Evolutionary conservation across 2,113 vertebrate genomes (phyloP), one percentile per base, ranked within the genome.

Genomic region (Oxyura jamaicensis): DNA sequence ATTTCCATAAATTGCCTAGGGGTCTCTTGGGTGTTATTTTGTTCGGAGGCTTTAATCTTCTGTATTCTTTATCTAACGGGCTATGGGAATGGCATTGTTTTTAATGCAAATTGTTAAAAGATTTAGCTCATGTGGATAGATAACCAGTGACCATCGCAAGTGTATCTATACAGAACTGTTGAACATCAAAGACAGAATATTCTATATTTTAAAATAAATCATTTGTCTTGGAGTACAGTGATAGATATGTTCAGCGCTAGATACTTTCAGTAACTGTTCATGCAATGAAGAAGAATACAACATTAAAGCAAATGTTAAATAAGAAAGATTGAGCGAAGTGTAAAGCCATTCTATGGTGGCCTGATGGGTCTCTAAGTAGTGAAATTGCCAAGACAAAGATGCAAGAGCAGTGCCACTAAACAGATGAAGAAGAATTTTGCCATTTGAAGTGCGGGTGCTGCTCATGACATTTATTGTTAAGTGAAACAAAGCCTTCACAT

Each of bases 181-280:
- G 86, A 96, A 96, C 63, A 94, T 97, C 91, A 96, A 97, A 96
- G 94, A 76, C 35, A 56, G 91, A 95, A 92, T 92, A 94, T 95
- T 92, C 78, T 91, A 8, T 88, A 28, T 91, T 96, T 94, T 71
- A 59, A 86, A 95, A 93, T 88, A 81, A 86, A 94, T 93, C 21
- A 94, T 96, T 96, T 90, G 90, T 96, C 91, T 90, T 81, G 69
- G 95, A 92, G 78, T 66, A 56, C 60, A 48, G 18, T 90, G 88
- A 63, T 94, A 77, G 86, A 80, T 76, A 69, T 2, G 25, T 80
- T 93, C 89, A 68, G 53, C 83, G 58, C 75, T 83, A 53, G 83
- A 80, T 81, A 83, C 48, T 88, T 85, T 73, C 65, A 80, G 66
- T 86, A 95, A 91, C 29, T 82, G 44, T 83, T 95, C 82, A 39